Evolutionary conservation across 2,888 invertebrate species (phyloP), one percentile per base, ranked within the genome.

Genomic region (Andricus curvator): DNA sequence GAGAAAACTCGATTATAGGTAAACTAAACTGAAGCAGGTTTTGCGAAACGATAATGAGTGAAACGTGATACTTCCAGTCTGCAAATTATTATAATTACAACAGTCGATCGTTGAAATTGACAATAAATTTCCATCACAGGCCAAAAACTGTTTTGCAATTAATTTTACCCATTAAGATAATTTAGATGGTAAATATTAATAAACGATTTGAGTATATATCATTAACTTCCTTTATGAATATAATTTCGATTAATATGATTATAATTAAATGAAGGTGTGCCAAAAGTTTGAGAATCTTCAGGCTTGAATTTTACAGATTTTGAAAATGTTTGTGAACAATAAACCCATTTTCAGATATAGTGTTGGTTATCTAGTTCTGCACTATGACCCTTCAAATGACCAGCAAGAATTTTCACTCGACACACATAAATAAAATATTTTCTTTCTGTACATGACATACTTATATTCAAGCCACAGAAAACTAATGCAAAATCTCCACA

Each of bases 1-100:
- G 48, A 68, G 48, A 22, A 68, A 68, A 68, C 25, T 8, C 44
- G 68, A 68, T 68, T 44, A 68, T 22, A 68, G 68, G 44, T 68
- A 41, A 68, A 68, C 22, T 22, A 25, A 68, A 44, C 17, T 17
- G 3, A 48, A 44, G 44, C 68, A 22, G 48, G 48, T 44, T 48
- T 48, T 68, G 68, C 22, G 4, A 68, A 68, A 68, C 25, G n/a
- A 44, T 67, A 44, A 68, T 68, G 48, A 48, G 48, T 17, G 48
- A 48, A 48, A 48, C 17, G 5, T 48, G 15, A 68, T 41, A 68
- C 48, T 13, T 44, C 13, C 48, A 13, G 44, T 17, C 6, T 41
- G 44, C 15, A 44, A 8, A 48, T 15, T 25, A 68, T 68, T 11
- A 67, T 67, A 22, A 48, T 68, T 44, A 25, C 25, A 44, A 68